Base-by-base conservation (phyloP, 1,140 invertebrate species). In the Metaphire vulgaris region DNA sequence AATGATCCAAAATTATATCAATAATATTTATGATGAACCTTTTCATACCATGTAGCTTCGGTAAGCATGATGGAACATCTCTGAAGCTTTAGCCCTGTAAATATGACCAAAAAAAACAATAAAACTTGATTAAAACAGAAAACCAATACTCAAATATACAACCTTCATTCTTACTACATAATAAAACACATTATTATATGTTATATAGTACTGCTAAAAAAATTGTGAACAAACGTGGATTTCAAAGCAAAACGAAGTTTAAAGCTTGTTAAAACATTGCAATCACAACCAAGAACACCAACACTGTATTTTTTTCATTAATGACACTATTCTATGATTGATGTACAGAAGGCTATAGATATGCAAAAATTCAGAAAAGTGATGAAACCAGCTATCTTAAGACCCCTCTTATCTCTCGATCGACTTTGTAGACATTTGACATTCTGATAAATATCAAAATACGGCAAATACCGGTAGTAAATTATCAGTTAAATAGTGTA, bases 61-160 rank as follows among this genome's bases (percentile, higher is more conserved):
- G 84, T 97, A 99, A n/a, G 93, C 96, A 90, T 98, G 96, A 86
- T 95, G 94, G 86, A 98, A 98, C 95, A 98, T 97, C 82, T 94
- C 92, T 68, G 92, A 88, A 16, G 94, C 91, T 87, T 96, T 91
- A 80, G 93, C 91, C 83, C 93, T 94, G 82, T 65, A 89, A 84
- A 56, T 56, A 56, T 12, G 21, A 56, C 41, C 6, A 56, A 21
- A 21, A 56, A 56, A 56, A 56, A 56, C 41, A 56, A 56, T 6
- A 21, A 56, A 21, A 6, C 6, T 56, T 56, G 6, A 56, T 12
- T 56, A 21, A 21, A 56, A 56, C 21, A 12, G 41, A n/a, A n/a
- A 12, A 56, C 41, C 21, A 56, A 12, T 56, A 56, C 41, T 56
- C 6, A 12, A 56, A 56, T 56, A 12, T 56, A 12, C 21, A 56